These are phyloP conservation scores for Drosophila mayri DNA, from an alignment of 1,140 invertebrate species.

Conservation along the genomic window DNA sequence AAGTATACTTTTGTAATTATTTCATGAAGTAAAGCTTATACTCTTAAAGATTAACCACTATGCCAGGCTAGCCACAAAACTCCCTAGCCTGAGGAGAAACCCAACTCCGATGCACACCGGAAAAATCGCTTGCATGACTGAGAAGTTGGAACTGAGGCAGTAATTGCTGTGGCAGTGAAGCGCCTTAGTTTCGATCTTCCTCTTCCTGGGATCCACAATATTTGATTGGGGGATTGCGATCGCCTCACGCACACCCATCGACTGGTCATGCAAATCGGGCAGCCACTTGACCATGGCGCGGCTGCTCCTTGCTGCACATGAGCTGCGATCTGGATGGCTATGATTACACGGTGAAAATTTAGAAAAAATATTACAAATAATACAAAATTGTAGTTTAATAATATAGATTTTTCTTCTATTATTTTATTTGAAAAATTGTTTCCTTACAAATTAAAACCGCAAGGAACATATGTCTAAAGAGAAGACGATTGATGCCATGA, in stretches of 20 bases:
- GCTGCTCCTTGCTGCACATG: constrained; percentile 33
- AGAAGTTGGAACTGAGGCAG: constrained; percentile 34
- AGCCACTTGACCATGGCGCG: constrained; percentile 54
- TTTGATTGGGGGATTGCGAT: constrained; percentile 44
- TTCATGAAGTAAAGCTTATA: too few relatives aligned
- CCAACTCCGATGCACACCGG: constrained; percentile 30
- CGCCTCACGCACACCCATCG: constrained; percentile 67
- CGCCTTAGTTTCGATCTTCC: constrained; percentile 68
- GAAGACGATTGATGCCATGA: not conserved
- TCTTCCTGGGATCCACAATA: constrained; percentile 30
- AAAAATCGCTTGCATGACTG: constrained; percentile 68
- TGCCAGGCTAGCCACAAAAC: constrained; percentile 13
- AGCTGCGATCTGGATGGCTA: constrained; percentile 34
- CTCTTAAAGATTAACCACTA: not conserved
- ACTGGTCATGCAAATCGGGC: constrained; percentile 77
- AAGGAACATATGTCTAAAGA: not conserved
- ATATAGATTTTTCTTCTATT: too few relatives aligned
- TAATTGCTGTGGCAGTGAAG: constrained; percentile 45
- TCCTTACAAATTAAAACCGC: too few relatives aligned
- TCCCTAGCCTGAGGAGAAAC: constrained; percentile 26
- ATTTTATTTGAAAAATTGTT: too few relatives aligned
- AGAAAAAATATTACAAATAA: not conserved
- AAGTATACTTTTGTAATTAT: too few relatives aligned
- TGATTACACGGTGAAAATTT: not conserved
- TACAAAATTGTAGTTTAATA: too few relatives aligned